Evolutionary conservation across 1,140 invertebrate genomes (phyloP), one percentile per base, ranked within the genome.

Genomic region (Acyrthosiphon pisum): DNA sequence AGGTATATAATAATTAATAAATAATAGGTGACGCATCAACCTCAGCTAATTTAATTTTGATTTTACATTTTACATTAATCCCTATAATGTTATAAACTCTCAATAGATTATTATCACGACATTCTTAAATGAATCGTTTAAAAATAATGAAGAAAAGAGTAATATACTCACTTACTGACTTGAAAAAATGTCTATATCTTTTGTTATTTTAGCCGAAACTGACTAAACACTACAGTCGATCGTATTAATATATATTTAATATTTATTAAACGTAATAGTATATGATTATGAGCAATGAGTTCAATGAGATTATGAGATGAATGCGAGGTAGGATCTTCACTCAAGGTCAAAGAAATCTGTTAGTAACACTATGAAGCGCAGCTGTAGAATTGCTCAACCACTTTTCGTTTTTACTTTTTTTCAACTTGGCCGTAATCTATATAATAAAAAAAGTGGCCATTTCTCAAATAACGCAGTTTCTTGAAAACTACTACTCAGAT

Each of bases 301-400:
- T 87, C 44, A 87, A 68, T 30, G 11, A 48, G 44, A 87, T n/a
- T 41, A 41, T 41, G 41, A 30, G 37, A 90, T 41, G 50, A 53
- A 56, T 41, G 50, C 35, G 48, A 41, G 18, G 37, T 37, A 89
- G 18, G n/a, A 37, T 60, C 18, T 81, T 81, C n/a, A 20, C 50
- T 56, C 88, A 90, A 90, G 48, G 88, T 56, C 50, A 20, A 60
- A 53, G 88, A 60, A 90, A 60, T 60, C 88, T 35, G 30, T 7
- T 44, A 37, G 22, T 86, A 86, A 3, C 41, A 2, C 41, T 41
- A 41, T 4, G 41, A 50, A 37, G 30, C n/a, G 76, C 37, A 37
- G 35, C 20, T 37, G 0, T 41, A 41, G 20, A 50, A 83, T 41
- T 37, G 22, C 6, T 83, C 22, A 9, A 37, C 6, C 81, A 20